These are phyloP conservation scores for Prietella phreatophila DNA, from an alignment of 2,113 vertebrate species.

Conservation along the genomic window DNA sequence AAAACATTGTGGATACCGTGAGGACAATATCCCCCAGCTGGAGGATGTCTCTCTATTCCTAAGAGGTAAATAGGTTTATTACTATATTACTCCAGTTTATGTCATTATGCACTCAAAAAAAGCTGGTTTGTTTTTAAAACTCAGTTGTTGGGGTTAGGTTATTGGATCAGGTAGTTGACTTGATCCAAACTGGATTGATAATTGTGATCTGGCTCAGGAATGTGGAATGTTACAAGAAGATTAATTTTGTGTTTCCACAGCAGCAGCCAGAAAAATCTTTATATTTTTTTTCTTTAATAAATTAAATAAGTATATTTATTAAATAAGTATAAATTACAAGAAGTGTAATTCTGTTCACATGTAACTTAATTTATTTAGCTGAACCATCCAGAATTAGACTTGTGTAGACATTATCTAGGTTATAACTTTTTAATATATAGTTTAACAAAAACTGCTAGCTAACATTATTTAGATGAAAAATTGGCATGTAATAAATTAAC, in stretches of 20 bases:
- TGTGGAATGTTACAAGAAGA: background rate
- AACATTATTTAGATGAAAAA: background rate
- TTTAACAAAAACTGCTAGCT: background rate
- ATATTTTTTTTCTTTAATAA: no score
- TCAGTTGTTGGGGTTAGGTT: background rate
- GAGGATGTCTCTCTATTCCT: slow-evolving; percentile 92
- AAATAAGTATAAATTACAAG: no score
- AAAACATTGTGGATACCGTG: slow-evolving; percentile 89
- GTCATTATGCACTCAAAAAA: background rate
- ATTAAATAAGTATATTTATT: no score
- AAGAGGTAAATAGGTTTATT: slow-evolving; percentile 75
- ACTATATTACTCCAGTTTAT: background rate
- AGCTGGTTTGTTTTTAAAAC: background rate
- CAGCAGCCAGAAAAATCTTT: background rate
- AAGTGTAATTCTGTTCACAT: background rate
- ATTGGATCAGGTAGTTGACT: background rate
- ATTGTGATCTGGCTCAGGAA: background rate
- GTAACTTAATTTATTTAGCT: background rate
- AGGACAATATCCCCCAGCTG: slow-evolving; percentile 94
- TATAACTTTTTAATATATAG: background rate
- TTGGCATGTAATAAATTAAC: background rate
- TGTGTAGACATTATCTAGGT: background rate
- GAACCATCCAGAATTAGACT: background rate
- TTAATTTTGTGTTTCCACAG: background rate
- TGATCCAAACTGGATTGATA: background rate